Evolutionary conservation across 1,140 invertebrate genomes (phyloP), one percentile per base, ranked within the genome.

Genomic region (Tetragnatha versicolor): DNA sequence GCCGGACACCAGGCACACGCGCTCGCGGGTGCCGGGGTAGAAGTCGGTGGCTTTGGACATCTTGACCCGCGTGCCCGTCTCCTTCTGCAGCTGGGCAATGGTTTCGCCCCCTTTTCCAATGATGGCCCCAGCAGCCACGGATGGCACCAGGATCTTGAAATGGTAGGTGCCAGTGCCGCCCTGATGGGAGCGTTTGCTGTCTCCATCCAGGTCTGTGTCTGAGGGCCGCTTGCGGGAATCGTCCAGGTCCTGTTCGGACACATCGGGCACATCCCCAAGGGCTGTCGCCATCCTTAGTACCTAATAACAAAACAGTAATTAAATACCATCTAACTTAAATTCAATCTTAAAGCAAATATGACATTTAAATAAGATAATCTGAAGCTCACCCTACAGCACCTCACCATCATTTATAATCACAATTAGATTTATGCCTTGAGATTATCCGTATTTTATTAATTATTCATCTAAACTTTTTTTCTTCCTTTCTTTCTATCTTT

Each of bases 11-110:
- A 99, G 89, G 87, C 97, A 99, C 37, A 99, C 95, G 80, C 97
- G 90, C 86, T 99, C 97, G 81, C 94, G 93, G 81, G 97, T 99
- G 83, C 96, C 96, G 89, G 96, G 96, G 90, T 98, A 98, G 87
- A 96, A 98, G 86, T 98, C 96, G 85, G 96, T 95, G n/a, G 95
- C 94, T 88, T 98, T 98, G 80, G 96, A 98, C 96, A 98, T 98
- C 89, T 98, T 98, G 77, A 98, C 93, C 82, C 94, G 90, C 81
- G 96, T 94, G 83, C 94, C 94, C 7, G 49, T 51, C 85, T 98
- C 95, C 86, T 96, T 97, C 87, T 98, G 96, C 82, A 98, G 87
- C 85, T 97, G 94, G 81, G 94, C 96, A 87, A 98, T 98, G 27
- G 96, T 97, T 86, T 98, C 96, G 75, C 96, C 96, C 20, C 96